Conservation (phyloP, 2,797 vertebrate genomes). For the Falco rusticolus region DNA sequence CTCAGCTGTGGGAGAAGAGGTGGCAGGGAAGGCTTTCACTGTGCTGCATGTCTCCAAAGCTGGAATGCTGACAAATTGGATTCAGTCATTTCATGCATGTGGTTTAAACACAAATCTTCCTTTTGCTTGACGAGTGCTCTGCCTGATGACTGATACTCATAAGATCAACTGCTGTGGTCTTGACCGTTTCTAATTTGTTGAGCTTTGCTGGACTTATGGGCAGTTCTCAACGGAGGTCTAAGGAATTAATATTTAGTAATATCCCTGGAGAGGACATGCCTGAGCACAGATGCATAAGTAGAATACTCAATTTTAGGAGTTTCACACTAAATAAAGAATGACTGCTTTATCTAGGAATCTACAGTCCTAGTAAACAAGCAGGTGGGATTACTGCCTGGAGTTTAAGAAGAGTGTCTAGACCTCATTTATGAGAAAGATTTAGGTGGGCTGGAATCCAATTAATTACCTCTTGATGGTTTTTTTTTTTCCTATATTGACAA, state of each 20-base stretch:
- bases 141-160: background rate
- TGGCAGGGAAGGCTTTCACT: background rate
- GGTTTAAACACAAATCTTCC: background rate
- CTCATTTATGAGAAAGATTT: slow-evolving; percentile 25
- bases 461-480: background rate
- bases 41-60: background rate
- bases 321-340: background rate
- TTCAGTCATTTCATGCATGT: background rate
- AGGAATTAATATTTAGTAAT: background rate
- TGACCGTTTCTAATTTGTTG: background rate
- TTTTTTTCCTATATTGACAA: background rate
- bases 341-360: slow-evolving; percentile 25
- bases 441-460: background rate
- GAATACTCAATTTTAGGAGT: background rate
- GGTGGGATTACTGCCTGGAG: slow-evolving; percentile 9
- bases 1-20: background rate
- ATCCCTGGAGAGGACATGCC: background rate
- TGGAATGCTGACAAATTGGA: background rate
- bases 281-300: background rate
- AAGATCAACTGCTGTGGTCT: background rate
- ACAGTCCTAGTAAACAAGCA: slow-evolving; percentile 28
- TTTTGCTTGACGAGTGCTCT: background rate
- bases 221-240: background rate
- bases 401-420: slow-evolving; percentile 43
- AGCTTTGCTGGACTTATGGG: background rate